phyloP scores from a whole-genome alignment of 1,140 invertebrate species.

The Macrostomum lignano region DNA sequence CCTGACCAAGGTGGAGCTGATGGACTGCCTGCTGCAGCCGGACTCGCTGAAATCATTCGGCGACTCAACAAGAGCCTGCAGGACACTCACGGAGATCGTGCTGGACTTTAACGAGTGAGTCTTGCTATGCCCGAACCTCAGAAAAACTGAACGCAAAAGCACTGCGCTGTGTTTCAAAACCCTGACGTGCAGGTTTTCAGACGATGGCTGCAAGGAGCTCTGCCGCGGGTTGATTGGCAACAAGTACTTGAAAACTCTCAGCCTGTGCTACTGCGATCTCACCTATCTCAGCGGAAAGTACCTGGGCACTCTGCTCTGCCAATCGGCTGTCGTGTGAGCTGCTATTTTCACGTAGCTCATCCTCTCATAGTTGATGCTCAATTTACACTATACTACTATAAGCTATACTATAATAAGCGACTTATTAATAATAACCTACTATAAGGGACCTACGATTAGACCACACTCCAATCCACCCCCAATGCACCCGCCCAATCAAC shows the following conservation, averaged over 20 bases:
- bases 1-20: neutral
- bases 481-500: no score
- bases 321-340: neutral
- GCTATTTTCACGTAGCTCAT: no score
- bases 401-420: no score
- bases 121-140: neutral
- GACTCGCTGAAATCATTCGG: neutral
- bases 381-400: no score
- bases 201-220: slow-evolving; percentile 1
- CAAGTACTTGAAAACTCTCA: neutral
- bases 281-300: neutral
- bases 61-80: neutral
- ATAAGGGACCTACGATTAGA: no score
- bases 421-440: no score
- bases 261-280: slow-evolving; percentile 1
- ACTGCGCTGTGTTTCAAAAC: no score
- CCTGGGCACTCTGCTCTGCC: neutral
- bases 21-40: neutral
- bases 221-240: slow-evolving; percentile 1
- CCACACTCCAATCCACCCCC: no score
- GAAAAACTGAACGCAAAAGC: slow-evolving; percentile 1
- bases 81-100: neutral
- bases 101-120: slow-evolving; percentile 2
- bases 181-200: neutral
- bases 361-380: no score